Base-by-base conservation (phyloP, 2,113 vertebrate species). In the Perccottus glenii region DNA sequence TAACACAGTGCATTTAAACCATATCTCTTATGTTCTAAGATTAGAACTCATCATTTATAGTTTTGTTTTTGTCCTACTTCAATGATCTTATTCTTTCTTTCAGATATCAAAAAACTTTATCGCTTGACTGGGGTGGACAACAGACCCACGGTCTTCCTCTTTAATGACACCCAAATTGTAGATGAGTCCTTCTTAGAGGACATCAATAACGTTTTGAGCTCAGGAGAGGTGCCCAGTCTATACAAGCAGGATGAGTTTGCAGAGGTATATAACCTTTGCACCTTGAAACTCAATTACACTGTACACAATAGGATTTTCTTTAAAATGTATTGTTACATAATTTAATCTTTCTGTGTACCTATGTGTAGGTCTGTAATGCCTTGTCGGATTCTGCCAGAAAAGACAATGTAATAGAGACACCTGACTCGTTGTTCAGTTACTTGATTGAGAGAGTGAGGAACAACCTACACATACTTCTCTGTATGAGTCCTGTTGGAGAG, bases 191-290 rank as follows among this genome's bases (percentile, higher is more conserved):
- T 96, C 80, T 83, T 96, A 4, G 95, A 95, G 65, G 95, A 96
- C 73, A 93, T 96, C 61, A 96, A 96, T 83, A 96, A 95, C 77
- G 90, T 96, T 64, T 89, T 97, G 62, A 96, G 94, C 84, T 95
- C 94, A 0, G 96, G 95, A 55, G 95, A 96, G 75, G 95, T 96
- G 55, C 95, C 95, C 12, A 96, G 94, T 71, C 94, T 97, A 49
- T 97, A 94, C 82, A 96, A 94, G 73, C 19, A 82, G 1, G 94
- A 96, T 1, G 95, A 96, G 59, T 93, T 95, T 76, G 93, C 91
- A 38, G 94, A 96, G 94, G 95, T 95, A 14, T 52, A 72, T 59
- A 4, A 51, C 60, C 0, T 48, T 35, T 49, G 32, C 60, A n/a
- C n/a, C n/a, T n/a, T n/a, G n/a, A n/a, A n/a, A n/a, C 1, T 9